Evolutionary conservation across 1,140 invertebrate species (phyloP), one percentile per base, ranked within the genome.

Genomic region (Dendroctonus valens): DNA sequence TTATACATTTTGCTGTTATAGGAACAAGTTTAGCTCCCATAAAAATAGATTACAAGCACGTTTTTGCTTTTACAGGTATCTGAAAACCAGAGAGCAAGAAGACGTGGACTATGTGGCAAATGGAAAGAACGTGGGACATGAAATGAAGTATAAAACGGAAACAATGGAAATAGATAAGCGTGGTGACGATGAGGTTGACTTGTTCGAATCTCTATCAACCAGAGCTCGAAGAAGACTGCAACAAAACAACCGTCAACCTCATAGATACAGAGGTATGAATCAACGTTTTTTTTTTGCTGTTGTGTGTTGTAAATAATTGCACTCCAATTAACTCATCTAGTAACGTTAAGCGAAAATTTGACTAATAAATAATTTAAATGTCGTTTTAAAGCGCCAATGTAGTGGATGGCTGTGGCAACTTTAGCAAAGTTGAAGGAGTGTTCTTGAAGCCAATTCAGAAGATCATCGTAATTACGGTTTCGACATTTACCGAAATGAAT

Each of bases 81-180:
- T 72, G 53, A 79, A 79, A 67, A 73, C 73, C 2, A 62, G 73
- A 57, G 86, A 91, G 70, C 88, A 91, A 76, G 85, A 89, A 72
- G 82, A 88, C 69, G 89, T 91, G 26, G 89, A 91, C 72, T 88
- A 91, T 76, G 80, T 91, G 72, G 86, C 87, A 67, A 86, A 90
- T 73, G 90, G 89, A 53, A 83, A 88, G 73, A 83, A 86, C 68
- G 82, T 91, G 54, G 86, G 83, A 58, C 87, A 88, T 75, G 88
- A 92, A 74, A 87, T 91, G 83, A 83, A 87, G 70, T 91, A 88
- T 79, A 84, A 87, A 65, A 87, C 88, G n/a, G 88, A 91, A 74
- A 91, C 86, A 38, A 88, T 87, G 69, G 89, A 91, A 81, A 87
- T 86, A 51, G 81, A 83, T 87, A 42, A 87, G 87, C 75, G 84